A percentile compares a stretch with the other conserved stretches of the same genome.
phyloP scores from a whole-genome alignment of 2,113 vertebrate genomes.

The Gila orcuttii region DNA sequence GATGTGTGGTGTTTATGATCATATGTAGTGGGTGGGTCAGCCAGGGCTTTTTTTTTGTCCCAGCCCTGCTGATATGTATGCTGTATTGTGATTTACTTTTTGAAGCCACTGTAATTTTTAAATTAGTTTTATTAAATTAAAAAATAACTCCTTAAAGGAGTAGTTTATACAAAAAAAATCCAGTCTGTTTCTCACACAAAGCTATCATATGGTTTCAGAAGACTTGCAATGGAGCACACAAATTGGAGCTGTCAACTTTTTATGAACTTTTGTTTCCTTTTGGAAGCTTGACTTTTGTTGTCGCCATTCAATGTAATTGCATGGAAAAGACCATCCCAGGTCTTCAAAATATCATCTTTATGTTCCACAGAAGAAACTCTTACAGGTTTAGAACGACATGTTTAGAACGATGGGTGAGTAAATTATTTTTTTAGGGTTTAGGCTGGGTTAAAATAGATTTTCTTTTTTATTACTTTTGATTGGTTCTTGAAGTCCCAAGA shows the following conservation, averaged over 20 bases:
- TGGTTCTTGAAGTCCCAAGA: too few species aligned
- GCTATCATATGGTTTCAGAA: not conserved
- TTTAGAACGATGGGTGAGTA: too few species aligned
- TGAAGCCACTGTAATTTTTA: not conserved
- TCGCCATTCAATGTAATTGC: not conserved
- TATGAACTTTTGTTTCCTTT: not conserved
- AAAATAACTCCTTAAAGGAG: not conserved
- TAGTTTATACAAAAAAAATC: not conserved
- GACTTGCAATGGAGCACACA: not conserved
- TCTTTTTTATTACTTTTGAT: too few species aligned
- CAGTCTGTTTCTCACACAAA: not conserved
- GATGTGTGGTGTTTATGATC: too few species aligned
- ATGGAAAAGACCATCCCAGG: not conserved
- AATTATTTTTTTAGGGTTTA: too few species aligned
- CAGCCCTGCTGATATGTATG: not conserved
- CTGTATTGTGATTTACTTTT: not conserved
- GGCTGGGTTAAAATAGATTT: too few species aligned
- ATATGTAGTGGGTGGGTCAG: too few species aligned
- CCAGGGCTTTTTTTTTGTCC: too few species aligned
- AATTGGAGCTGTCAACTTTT: not conserved
- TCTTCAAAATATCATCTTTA: too few species aligned
- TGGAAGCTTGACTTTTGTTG: not conserved
- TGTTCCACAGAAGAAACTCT: too few species aligned
- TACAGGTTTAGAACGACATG: too few species aligned
- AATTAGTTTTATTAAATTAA: not conserved